A percentile compares a stretch with the other conserved stretches of the same genome.
Conservation (phyloP, 53 echinoderm and acorn worm species). For the Astropecten irregularis region DNA sequence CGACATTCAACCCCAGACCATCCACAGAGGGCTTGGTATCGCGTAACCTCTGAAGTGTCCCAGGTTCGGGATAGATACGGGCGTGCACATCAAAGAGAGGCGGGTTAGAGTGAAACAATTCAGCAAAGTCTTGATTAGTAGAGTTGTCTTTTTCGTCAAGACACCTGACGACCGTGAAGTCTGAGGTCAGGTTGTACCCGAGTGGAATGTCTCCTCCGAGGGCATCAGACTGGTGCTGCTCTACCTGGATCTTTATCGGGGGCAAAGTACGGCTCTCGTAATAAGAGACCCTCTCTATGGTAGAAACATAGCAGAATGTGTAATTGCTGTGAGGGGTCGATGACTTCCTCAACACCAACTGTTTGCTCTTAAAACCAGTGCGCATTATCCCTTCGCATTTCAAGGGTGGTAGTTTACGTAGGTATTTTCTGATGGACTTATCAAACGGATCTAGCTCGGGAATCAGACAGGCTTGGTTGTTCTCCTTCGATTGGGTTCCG, state of each 20-base stretch:
- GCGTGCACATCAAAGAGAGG: constrained; percentile 54
- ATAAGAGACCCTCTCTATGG: constrained; percentile 22
- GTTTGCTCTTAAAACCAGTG: constrained; percentile 6
- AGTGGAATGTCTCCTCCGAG: not conserved
- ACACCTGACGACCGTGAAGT: constrained; percentile 51
- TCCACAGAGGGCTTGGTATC: too few relatives aligned
- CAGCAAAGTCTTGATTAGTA: not conserved
- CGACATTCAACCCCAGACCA: constrained; percentile 59
- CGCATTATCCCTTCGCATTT: constrained; percentile 43
- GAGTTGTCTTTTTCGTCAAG: not conserved
- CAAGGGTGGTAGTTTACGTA: constrained; percentile 14
- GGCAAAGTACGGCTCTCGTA: not conserved
- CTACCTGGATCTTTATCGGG: constrained; percentile 1
- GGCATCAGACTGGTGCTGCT: not conserved
- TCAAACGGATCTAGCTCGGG: constrained; percentile 62
- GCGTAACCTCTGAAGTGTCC: constrained; percentile 1
- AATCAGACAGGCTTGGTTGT: constrained; percentile 30
- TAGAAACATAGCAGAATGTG: constrained; percentile 33
- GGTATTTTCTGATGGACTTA: constrained; percentile 13
- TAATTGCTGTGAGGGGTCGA: not conserved
- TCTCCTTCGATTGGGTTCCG: not conserved
- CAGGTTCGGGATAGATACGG: constrained; percentile 32
- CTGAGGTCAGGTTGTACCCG: constrained; percentile 10
- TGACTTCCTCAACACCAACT: constrained; percentile 4
- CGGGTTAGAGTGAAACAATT: not conserved